Conservation (phyloP, 2,888 invertebrate species). For the Eledona agricola region DNA sequence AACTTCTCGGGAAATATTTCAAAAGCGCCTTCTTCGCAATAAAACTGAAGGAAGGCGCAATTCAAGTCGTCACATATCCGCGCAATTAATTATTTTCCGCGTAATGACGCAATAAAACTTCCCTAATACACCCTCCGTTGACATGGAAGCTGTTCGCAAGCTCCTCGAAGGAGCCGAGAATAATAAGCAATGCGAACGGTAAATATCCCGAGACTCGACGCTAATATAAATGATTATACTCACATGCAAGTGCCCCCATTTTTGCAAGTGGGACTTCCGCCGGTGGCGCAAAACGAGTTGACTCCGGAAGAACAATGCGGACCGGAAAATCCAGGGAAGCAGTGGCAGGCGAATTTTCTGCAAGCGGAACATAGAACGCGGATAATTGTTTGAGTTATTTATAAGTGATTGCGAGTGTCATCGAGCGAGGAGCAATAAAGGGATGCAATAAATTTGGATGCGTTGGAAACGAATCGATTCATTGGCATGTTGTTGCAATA, state of each 20-base stretch:
- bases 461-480: constrained; percentile 14
- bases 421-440: constrained; percentile 2
- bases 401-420: neutral
- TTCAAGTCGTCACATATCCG: constrained; percentile 2
- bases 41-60: neutral
- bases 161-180: constrained; percentile 14
- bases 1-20: too few relatives aligned
- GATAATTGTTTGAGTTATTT: neutral
- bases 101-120: constrained; percentile 23
- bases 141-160: constrained; percentile 16
- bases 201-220: constrained; percentile 18
- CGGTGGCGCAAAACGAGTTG: constrained; percentile 71
- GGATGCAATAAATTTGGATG: constrained; percentile 2
- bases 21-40: too few relatives aligned
- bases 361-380: too few relatives aligned
- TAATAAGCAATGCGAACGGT: constrained; percentile 26
- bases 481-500: constrained; percentile 8
- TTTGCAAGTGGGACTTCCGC: constrained; percentile 73
- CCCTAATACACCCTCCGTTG: constrained; percentile 20
- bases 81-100: constrained; percentile 16
- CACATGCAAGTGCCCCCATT: constrained; percentile 90
- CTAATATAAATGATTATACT: constrained; percentile 48
- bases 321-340: constrained; percentile 84
- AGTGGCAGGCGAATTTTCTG: constrained; percentile 81
- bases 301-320: constrained; percentile 82